Percentiles rank a stretch among this genome's conserved stretches.
phyloP scores from a whole-genome alignment of 2,888 invertebrate species.

The Carterocephalus palaemon region DNA sequence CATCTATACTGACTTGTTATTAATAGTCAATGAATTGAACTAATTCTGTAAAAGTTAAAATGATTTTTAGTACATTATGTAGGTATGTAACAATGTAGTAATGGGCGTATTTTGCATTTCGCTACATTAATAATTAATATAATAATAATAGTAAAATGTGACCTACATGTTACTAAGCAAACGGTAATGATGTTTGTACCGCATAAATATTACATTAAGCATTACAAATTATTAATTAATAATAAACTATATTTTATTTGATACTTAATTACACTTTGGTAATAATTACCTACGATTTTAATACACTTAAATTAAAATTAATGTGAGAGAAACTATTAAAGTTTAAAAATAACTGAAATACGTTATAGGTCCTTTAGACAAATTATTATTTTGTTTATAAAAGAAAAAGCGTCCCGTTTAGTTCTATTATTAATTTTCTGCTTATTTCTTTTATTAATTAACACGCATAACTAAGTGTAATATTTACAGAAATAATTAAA shows the following conservation, averaged over 20 bases:
- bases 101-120: conserved; percentile 10
- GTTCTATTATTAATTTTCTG: conserved; percentile 24
- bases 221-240: conserved; percentile 27
- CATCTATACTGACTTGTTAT: conserved; percentile 35
- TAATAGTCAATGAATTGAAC: conserved; percentile 4
- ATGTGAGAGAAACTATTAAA: conserved; percentile 47
- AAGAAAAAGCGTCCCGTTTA: conserved; percentile 31
- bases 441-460: conserved; percentile 27
- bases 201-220: conserved; percentile 33
- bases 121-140: conserved; percentile 34
- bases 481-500: conserved; percentile 38
- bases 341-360: conserved; percentile 28
- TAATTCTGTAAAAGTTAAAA: conserved; percentile 10
- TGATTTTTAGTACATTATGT: conserved; percentile 8
- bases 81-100: no score
- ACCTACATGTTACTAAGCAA: conserved; percentile 29
- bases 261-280: conserved; percentile 77
- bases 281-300: conserved; percentile 70
- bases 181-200: conserved; percentile 28
- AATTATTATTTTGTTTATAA: conserved; percentile 20
- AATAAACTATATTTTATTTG: conserved; percentile 48
- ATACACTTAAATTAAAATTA: conserved; percentile 50
- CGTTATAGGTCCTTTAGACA: conserved; percentile 21
- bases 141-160: conserved; percentile 28
- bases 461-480: conserved; percentile 34